phyloP scores from a whole-genome alignment of 2,888 invertebrate species.

The Drosophila diplacantha region DNA sequence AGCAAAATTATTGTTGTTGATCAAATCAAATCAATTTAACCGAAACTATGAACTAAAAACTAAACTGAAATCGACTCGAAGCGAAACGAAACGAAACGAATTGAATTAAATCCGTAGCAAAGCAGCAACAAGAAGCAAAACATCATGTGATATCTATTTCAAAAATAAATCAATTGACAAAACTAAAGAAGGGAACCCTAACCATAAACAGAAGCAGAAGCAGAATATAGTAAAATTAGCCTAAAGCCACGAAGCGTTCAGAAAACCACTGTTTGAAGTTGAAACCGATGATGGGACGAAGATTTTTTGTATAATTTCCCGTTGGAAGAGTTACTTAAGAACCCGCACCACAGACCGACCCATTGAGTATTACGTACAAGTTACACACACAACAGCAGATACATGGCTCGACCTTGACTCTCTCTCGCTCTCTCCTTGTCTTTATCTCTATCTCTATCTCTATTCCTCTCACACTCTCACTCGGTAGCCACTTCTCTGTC shows the following conservation, averaged over 20 bases:
- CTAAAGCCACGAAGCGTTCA: constrained; percentile 33
- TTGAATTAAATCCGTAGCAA: constrained; percentile 51
- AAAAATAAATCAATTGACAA: constrained; percentile 63
- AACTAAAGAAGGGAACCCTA: constrained; percentile 38
- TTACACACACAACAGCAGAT: constrained; percentile 16
- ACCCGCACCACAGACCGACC: constrained; percentile 15
- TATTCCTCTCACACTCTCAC: constrained; percentile 3
- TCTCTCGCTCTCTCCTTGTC: not conserved
- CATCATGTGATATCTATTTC: constrained; percentile 64
- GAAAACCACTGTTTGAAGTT: constrained; percentile 22
- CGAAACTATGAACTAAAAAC: constrained; percentile 26
- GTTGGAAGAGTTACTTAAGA: constrained; percentile 33
- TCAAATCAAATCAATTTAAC: constrained; percentile 41
- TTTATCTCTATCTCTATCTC: not conserved
- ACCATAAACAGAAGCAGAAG: constrained; percentile 19
- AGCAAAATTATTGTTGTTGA: constrained; percentile 41
- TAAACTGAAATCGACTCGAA: constrained; percentile 28
- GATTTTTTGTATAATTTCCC: constrained; percentile 14
- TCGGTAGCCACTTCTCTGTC: constrained; percentile 18
- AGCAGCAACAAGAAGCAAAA: constrained; percentile 54
- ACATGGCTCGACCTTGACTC: constrained; percentile 24
- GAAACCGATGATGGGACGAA: not conserved
- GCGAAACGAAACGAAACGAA: constrained; percentile 30
- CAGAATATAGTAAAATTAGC: constrained; percentile 32
- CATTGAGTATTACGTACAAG: constrained; percentile 14